phyloP scores from a whole-genome alignment of 2,888 invertebrate species.

The Timema podura region DNA sequence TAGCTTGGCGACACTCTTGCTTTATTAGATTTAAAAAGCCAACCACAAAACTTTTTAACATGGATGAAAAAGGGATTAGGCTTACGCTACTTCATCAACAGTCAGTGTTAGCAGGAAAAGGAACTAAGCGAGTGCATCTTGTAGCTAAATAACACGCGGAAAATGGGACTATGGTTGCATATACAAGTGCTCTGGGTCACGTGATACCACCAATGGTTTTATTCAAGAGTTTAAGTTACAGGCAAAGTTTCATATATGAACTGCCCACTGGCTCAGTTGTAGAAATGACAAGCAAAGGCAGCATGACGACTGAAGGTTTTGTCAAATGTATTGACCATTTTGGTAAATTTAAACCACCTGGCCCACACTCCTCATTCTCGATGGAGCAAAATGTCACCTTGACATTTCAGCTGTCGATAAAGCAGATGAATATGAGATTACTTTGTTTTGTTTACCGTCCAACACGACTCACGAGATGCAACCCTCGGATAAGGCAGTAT shows the following conservation, averaged over 20 bases:
- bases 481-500: slow-evolving; percentile 1
- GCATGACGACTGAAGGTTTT: neutral
- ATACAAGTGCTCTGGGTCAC: neutral
- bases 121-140: neutral
- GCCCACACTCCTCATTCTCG: slow-evolving; percentile 3
- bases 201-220: slow-evolving; percentile 4
- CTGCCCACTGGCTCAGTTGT: neutral
- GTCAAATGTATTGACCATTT: neutral
- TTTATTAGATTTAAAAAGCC: neutral
- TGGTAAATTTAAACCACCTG: neutral
- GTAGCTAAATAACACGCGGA: neutral
- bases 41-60: neutral
- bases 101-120: slow-evolving; percentile 1
- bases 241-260: neutral
- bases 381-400: neutral
- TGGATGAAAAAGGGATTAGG: slow-evolving; percentile 7
- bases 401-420: neutral
- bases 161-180: neutral
- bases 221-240: neutral
- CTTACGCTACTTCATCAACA: neutral
- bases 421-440: neutral
- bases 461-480: slow-evolving; percentile 4
- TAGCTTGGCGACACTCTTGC: slow-evolving; percentile 2
- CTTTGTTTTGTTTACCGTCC: slow-evolving; percentile 7
- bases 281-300: slow-evolving; percentile 8